Percentiles rank a stretch among this genome's conserved stretches.
These are phyloP conservation scores for Epizoanthus scotinus DNA, from an alignment of 92 coral and sea anemone species.

Conservation along the genomic window DNA sequence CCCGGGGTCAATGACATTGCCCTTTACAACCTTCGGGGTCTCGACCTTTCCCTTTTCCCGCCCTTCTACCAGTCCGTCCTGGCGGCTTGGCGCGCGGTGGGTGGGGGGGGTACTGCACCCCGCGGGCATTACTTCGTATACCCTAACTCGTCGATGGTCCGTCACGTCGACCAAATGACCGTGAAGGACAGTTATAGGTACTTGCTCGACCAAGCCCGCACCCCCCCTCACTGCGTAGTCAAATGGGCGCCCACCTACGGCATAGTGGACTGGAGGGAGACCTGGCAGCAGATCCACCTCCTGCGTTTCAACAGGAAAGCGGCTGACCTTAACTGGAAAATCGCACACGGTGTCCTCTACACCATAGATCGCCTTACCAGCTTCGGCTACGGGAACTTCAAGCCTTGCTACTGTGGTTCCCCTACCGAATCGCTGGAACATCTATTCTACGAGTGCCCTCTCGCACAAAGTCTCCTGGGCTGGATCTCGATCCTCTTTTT, in stretches of 20 bases:
- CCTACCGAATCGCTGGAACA: background rate
- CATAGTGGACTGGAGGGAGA: too few species aligned
- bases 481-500: too few species aligned
- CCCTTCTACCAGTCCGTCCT: background rate
- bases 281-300: slow-evolving; percentile 19
- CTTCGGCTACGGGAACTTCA: background rate
- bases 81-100: background rate
- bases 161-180: background rate
- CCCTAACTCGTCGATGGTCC: too few species aligned
- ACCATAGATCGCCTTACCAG: slow-evolving; percentile 10
- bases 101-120: too few species aligned
- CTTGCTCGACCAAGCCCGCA: background rate
- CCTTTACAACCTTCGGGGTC: background rate
- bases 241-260: slow-evolving; percentile 15
- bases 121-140: too few species aligned
- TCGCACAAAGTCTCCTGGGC: too few species aligned
- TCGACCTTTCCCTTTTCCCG: background rate
- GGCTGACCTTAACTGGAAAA: slow-evolving; percentile 31
- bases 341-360: slow-evolving; percentile 51
- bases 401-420: slow-evolving; percentile 16
- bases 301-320: background rate
- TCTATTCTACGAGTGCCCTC: too few species aligned
- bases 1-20: background rate
- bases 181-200: background rate
- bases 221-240: slow-evolving; percentile 10